Evolutionary conservation across 2,888 invertebrate genomes (phyloP).

Genomic region (Magallana nippona): DNA sequence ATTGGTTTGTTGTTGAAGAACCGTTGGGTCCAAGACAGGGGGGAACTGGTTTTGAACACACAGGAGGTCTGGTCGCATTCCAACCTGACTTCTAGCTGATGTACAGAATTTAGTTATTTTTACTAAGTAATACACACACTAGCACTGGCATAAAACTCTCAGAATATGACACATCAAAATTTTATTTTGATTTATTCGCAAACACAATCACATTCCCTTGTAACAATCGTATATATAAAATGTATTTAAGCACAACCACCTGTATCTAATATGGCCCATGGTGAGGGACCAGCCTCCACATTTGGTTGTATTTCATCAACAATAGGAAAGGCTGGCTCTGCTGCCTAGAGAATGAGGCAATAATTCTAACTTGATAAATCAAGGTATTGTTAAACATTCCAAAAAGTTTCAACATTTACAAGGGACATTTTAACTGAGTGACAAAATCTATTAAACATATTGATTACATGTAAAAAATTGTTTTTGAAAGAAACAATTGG

Average conservation of each 20-base stretch:
- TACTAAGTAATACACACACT: too few species aligned
- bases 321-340: conserved; percentile 59
- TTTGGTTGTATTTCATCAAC: conserved; percentile 49
- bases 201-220: background rate
- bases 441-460: too few species aligned
- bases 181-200: background rate
- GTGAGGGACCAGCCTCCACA: conserved; percentile 52
- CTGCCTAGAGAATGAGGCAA: conserved; percentile 52
- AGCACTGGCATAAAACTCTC: too few species aligned
- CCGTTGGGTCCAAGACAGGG: conserved; percentile 65
- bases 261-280: conserved; percentile 61
- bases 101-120: too few species aligned
- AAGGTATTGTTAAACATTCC: too few species aligned
- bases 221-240: background rate
- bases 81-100: conserved; percentile 29
- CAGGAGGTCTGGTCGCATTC: conserved; percentile 68
- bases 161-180: too few species aligned
- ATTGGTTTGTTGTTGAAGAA: background rate
- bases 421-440: too few species aligned
- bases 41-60: conserved; percentile 72
- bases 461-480: too few species aligned
- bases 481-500: too few species aligned
- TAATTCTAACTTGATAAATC: too few species aligned
- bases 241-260: conserved; percentile 46
- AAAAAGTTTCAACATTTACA: too few species aligned